These are phyloP conservation scores for Lethenteron reissneri DNA, from an alignment of 2,113 vertebrate species.

Conservation along the genomic window DNA sequence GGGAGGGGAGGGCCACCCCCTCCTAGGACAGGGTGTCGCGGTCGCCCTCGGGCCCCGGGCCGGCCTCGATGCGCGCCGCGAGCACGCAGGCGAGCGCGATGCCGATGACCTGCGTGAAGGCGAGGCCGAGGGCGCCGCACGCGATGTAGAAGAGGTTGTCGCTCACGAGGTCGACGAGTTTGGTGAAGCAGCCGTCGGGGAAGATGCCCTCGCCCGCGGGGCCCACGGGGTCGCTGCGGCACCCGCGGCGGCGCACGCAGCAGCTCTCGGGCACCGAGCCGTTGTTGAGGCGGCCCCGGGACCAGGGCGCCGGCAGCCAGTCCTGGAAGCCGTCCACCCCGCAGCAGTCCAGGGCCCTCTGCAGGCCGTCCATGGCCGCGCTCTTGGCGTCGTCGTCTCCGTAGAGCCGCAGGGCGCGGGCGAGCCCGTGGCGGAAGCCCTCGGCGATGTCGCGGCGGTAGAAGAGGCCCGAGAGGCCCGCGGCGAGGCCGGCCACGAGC, in stretches of 20 bases:
- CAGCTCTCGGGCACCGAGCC: conserved; percentile 48
- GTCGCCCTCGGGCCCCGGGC: conserved; percentile 13
- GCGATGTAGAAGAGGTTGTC: conserved; percentile 45
- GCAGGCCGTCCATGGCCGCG: conserved; percentile 41
- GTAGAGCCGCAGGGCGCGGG: conserved; percentile 32
- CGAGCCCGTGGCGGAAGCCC: conserved; percentile 43
- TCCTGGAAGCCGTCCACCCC: conserved; percentile 52
- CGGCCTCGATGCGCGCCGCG: conserved; percentile 22
- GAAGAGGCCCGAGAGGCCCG: conserved; percentile 41
- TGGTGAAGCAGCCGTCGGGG: conserved; percentile 39
- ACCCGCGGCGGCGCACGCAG: conserved; percentile 32
- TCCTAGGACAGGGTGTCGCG: too few relatives aligned
- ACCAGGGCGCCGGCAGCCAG: conserved; percentile 48
- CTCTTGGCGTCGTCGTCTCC: conserved; percentile 36
- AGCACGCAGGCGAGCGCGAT: conserved; percentile 38
- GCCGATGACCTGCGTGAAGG: conserved; percentile 35
- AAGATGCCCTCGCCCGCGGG: conserved; percentile 22
- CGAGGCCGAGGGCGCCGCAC: conserved; percentile 37
- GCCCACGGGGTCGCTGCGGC: conserved; percentile 27
- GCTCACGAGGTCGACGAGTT: conserved; percentile 39
- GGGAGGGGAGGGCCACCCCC: too few relatives aligned
- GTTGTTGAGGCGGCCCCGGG: conserved; percentile 16
- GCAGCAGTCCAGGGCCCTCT: conserved; percentile 40
- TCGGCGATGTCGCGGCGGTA: conserved; percentile 38
- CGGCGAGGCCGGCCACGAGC: conserved; percentile 30